phyloP scores from a whole-genome alignment of 2,888 invertebrate species.

The Lathronympha strigana region DNA sequence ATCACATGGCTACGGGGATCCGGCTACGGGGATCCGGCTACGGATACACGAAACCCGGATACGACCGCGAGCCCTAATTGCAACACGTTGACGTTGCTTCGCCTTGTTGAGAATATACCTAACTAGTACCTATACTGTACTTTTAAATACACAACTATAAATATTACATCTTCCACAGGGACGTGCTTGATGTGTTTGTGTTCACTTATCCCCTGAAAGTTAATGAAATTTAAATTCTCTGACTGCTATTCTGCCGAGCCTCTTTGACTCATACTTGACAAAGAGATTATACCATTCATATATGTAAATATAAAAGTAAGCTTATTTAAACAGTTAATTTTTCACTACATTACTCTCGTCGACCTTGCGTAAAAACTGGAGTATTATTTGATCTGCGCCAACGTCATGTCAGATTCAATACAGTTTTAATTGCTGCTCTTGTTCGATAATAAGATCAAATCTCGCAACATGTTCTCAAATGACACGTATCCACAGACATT shows the following conservation, averaged over 20 bases:
- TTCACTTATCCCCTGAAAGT: slow-evolving; percentile 13
- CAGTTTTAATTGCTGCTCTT: slow-evolving; percentile 29
- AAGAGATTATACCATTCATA: slow-evolving; percentile 8
- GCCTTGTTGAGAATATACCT: background rate
- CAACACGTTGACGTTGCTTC: background rate
- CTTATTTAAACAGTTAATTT: background rate
- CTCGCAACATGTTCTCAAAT: slow-evolving; percentile 36
- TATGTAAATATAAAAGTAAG: background rate
- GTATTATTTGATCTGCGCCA: background rate
- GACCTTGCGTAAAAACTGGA: background rate
- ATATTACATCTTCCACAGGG: background rate
- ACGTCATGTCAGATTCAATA: slow-evolving; percentile 28
- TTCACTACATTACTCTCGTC: background rate
- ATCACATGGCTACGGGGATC: no score
- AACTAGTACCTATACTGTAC: background rate
- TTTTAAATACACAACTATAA: no score
- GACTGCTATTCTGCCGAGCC: background rate
- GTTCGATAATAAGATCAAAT: slow-evolving; percentile 37
- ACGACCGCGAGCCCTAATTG: no score
- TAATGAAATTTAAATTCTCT: slow-evolving; percentile 15
- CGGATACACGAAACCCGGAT: no score
- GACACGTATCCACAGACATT: slow-evolving; percentile 39
- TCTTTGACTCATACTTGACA: slow-evolving; percentile 1
- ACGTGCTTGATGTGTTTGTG: background rate
- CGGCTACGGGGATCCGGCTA: no score